phyloP scores from a whole-genome alignment of 35 echinoderm and acorn worm species.

The Ophioderma brevispina region DNA sequence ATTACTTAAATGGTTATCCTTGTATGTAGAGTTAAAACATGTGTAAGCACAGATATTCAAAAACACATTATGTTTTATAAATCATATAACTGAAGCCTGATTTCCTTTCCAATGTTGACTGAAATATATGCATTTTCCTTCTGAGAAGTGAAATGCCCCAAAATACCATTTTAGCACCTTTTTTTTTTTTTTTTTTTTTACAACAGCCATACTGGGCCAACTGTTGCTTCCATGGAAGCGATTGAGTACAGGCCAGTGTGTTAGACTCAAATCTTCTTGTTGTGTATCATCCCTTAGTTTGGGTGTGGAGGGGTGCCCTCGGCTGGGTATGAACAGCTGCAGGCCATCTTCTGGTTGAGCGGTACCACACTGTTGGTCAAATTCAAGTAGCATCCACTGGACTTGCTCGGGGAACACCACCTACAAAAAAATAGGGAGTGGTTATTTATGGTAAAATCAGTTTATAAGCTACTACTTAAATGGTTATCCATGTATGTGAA shows the following conservation, averaged over 20 bases:
- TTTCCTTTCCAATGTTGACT: too few relatives aligned
- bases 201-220: constrained; percentile 83
- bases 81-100: too few relatives aligned
- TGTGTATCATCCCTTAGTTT: constrained; percentile 14
- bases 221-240: constrained; percentile 84
- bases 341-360: constrained; percentile 94
- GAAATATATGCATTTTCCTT: too few relatives aligned
- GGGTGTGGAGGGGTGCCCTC: neutral
- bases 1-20: neutral
- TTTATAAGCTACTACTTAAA: too few relatives aligned
- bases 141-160: too few relatives aligned
- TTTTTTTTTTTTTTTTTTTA: too few relatives aligned
- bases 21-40: neutral
- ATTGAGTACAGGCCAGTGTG: constrained; percentile 83
- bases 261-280: neutral
- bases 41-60: too few relatives aligned
- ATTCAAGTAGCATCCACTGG: constrained; percentile 94
- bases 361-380: constrained; percentile 95
- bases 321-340: constrained; percentile 77
- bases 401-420: constrained; percentile 87
- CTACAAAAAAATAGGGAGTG: too few relatives aligned
- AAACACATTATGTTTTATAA: too few relatives aligned
- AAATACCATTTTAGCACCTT: too few relatives aligned
- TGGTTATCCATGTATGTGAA: too few relatives aligned
- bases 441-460: too few relatives aligned